Percentiles rank a stretch among this genome's conserved stretches.
Conservation (phyloP, 2,888 invertebrate species). For the Adelphocoris suturalis region DNA sequence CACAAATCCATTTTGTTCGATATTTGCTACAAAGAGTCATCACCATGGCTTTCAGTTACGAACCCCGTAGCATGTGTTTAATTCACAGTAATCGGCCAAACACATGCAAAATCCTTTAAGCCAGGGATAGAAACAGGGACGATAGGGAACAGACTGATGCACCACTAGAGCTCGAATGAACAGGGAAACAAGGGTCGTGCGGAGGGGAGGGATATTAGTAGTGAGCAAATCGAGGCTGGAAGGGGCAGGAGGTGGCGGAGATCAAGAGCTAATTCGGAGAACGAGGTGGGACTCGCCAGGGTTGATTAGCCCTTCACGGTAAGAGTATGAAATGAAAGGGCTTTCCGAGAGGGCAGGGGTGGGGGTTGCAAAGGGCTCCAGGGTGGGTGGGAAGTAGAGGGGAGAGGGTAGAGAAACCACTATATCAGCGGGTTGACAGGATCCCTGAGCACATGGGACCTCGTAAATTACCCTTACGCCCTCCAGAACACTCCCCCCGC, state of each 20-base stretch:
- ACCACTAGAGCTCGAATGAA: not conserved
- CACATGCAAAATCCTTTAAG: conserved; percentile 20
- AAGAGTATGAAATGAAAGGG: conserved; percentile 70
- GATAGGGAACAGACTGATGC: conserved; percentile 4
- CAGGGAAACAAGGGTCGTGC: not conserved
- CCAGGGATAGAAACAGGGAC: not conserved
- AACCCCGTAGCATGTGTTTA: not conserved
- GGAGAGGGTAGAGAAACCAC: conserved; percentile 64
- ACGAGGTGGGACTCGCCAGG: conserved; percentile 62
- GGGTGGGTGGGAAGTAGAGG: conserved; percentile 1
- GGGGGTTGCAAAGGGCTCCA: conserved; percentile 41
- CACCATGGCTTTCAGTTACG: not conserved
- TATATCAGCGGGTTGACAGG: conserved; percentile 72
- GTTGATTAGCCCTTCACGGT: conserved; percentile 67
- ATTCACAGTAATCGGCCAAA: not conserved
- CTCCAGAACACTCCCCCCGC: conserved; percentile 43
- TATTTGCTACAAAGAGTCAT: too few species aligned
- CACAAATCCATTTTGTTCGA: too few species aligned
- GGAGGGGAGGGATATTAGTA: conserved; percentile 21
- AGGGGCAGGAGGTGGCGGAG: conserved; percentile 50
- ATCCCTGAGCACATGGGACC: conserved; percentile 71
- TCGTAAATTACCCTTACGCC: conserved; percentile 71
- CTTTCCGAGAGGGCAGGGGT: not conserved
- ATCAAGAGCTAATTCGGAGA: conserved; percentile 69
- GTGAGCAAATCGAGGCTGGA: conserved; percentile 39